Evolutionary conservation across 2,797 vertebrate species (phyloP), one percentile per base, ranked within the genome.

Genomic region (Thamnophis elegans): DNA sequence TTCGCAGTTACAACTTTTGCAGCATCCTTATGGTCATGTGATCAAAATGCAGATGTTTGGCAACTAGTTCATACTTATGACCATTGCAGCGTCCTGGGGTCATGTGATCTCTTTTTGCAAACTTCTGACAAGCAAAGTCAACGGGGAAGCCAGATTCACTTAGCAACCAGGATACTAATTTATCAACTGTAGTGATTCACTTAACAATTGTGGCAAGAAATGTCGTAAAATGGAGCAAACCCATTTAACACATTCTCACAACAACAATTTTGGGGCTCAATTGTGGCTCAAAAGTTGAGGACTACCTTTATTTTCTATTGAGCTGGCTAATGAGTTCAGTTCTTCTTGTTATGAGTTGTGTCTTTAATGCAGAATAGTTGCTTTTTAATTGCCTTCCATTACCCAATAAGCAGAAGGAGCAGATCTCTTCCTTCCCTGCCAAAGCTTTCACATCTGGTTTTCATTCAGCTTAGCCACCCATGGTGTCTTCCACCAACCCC

Each of bases 391-490:
- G 95, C 96, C 93, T 97, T 96, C 96, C 96, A 96, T 95, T 97
- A 97, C 95, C 97, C 96, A 96, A 95, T 98, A 97, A 98, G 97
- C 96, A 96, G 96, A 97, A 97, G 96, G 93, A 87, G 91, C 93
- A 95, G 95, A 88, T 93, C 95, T 96, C 92, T 95, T 95, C 32
- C 42, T 1, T 12, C 42, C 78, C 78, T 12, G 42, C 10, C 96
- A 95, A 95, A 97, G 96, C 93, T 93, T 90, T 95, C 96, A 95
- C 98, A 98, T 98, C 98, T 98, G 98, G 97, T 98, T 98, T 97
- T 96, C 96, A 97, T 98, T 97, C 94, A 97, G 93, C 93, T 93
- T 93, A 97, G 97, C 98, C 98, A 98, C 98, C 98, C 98, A 97
- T 96, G 96, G 97, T 96, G 98, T 96, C 95, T 96, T 94, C 95